These are phyloP conservation scores for Enteromius argenteus DNA, from an alignment of 2,797 vertebrate species.

Conservation along the genomic window DNA sequence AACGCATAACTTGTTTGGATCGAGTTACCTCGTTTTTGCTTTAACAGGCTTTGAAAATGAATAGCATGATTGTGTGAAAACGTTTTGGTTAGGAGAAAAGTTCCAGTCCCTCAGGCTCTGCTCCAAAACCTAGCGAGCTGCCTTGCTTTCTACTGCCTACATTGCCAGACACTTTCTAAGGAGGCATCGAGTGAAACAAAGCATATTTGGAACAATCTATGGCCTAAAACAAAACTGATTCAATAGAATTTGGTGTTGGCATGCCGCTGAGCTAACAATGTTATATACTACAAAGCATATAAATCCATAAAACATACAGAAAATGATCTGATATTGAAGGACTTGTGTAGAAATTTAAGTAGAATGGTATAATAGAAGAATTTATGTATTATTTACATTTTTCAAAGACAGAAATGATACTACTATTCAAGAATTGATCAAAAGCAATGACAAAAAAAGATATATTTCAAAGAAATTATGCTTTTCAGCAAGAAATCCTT, in stretches of 20 bases:
- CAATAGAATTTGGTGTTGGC: background rate
- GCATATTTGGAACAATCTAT: background rate
- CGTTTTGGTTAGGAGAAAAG: constrained; percentile 11
- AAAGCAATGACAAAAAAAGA: background rate
- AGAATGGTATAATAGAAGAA: background rate
- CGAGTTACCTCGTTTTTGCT: constrained; percentile 52
- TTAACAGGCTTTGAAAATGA: constrained; percentile 59
- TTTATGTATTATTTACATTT: background rate
- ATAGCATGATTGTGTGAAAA: constrained; percentile 61
- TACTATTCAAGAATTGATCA: background rate
- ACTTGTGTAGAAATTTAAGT: too few relatives aligned
- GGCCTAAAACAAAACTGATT: background rate
- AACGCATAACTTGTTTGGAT: constrained; percentile 54
- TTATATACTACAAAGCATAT: background rate
- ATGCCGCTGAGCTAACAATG: background rate
- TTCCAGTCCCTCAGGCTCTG: constrained; percentile 4
- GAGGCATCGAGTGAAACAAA: background rate
- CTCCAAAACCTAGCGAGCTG: constrained; percentile 19
- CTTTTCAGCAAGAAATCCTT: background rate
- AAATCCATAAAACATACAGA: background rate
- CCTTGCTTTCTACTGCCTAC: constrained; percentile 4
- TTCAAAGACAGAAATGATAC: background rate
- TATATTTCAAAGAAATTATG: background rate
- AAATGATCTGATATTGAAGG: background rate
- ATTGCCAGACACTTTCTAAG: background rate